phyloP scores from a whole-genome alignment of 2,113 vertebrate genomes.

The Lagopus leucura region DNA sequence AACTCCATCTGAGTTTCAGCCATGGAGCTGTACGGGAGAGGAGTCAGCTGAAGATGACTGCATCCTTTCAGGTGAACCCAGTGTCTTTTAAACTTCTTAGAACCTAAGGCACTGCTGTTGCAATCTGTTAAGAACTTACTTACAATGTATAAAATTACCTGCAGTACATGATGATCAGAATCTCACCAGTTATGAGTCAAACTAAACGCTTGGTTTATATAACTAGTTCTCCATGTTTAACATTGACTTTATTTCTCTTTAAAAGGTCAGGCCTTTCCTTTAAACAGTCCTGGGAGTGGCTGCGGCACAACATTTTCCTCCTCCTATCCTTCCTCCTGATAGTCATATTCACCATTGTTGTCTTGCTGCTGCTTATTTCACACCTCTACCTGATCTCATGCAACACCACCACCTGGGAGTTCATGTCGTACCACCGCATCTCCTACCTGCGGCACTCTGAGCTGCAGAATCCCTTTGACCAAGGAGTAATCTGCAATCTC shows the following conservation, averaged over 20 bases:
- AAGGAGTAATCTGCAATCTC: slow-evolving; percentile 86
- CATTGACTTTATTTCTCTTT: neutral
- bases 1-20: neutral
- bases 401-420: slow-evolving; percentile 98
- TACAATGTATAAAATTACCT: neutral
- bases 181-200: neutral
- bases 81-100: neutral
- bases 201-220: neutral
- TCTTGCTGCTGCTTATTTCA: slow-evolving; percentile 85
- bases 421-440: slow-evolving; percentile 92
- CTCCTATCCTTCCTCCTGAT: slow-evolving; percentile 80
- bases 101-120: neutral
- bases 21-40: neutral
- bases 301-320: slow-evolving; percentile 82
- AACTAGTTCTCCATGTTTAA: neutral
- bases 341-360: slow-evolving; percentile 76
- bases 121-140: neutral
- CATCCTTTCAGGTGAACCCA: neutral
- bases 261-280: slow-evolving; percentile 88
- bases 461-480: slow-evolving; percentile 90
- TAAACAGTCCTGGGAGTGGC: slow-evolving; percentile 84
- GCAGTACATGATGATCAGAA: neutral
- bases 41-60: neutral
- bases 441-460: slow-evolving; percentile 91
- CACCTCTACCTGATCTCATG: slow-evolving; percentile 93